A percentile compares a stretch with the other conserved stretches of the same genome.
These are phyloP conservation scores for Dicyema japonicum DNA, from an alignment of 1,140 invertebrate species.

Conservation along the genomic window DNA sequence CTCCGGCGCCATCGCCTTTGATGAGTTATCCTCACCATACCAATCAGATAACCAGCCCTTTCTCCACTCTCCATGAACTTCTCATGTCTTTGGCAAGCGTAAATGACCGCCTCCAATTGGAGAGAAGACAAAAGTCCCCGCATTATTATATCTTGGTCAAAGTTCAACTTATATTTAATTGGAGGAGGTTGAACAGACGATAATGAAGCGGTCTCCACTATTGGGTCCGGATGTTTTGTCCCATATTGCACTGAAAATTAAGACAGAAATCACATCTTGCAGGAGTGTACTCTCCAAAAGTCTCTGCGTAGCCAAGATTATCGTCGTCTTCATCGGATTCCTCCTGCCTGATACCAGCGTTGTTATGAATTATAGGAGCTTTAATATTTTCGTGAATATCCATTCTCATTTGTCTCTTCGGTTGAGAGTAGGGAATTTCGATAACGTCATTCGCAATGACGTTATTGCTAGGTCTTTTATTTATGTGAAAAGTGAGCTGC, in stretches of 20 bases:
- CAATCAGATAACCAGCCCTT: constrained; percentile 71
- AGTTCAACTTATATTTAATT: constrained; percentile 48
- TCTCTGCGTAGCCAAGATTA: constrained; percentile 78
- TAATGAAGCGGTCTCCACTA: constrained; percentile 83
- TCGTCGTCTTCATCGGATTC: constrained; percentile 53
- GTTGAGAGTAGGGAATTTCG: too few relatives aligned
- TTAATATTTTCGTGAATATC: too few relatives aligned
- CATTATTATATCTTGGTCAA: constrained; percentile 51
- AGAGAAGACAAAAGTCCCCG: constrained; percentile 55
- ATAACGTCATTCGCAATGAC: too few relatives aligned
- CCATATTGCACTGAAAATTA: constrained; percentile 44
- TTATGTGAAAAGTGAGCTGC: too few relatives aligned
- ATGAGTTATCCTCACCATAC: constrained; percentile 13
- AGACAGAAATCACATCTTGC: constrained; percentile 37
- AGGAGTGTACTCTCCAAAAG: constrained; percentile 85
- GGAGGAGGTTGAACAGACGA: constrained; percentile 77
- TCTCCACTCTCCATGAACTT: constrained; percentile 53
- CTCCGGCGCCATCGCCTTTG: constrained; percentile 74
- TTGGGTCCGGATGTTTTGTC: constrained; percentile 79
- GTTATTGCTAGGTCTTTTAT: too few relatives aligned
- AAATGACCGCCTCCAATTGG: constrained; percentile 73
- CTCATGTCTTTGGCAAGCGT: constrained; percentile 76
- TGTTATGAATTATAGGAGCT: too few relatives aligned
- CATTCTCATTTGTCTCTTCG: too few relatives aligned
- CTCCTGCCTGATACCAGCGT: too few relatives aligned